Base-by-base conservation (phyloP, 2,113 vertebrate species). In the Percina caprodes region DNA sequence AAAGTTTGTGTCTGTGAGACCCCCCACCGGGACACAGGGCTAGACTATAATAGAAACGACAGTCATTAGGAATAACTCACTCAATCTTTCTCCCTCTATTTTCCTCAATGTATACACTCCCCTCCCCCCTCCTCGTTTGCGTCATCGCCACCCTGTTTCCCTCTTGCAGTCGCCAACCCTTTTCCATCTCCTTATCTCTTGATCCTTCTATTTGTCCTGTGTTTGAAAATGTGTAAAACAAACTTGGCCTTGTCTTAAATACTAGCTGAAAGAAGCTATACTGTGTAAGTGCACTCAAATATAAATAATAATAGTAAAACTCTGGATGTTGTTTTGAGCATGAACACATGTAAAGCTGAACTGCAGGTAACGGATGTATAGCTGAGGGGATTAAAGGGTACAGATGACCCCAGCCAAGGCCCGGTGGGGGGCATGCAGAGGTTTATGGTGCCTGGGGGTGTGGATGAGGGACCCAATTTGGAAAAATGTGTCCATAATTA, bases 61-160 rank as follows among this genome's bases (percentile, higher is more conserved):
- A 35, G 77, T 69, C 84, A 86, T 89, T 87, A 83, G 74, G 79
- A 91, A 89, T 84, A 88, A 88, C 85, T 86, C 82, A 67, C 67
- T 80, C 66, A 65, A 73, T 76, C 83, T 77, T 77, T 86, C 80
- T 79, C 78, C 62, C 73, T 59, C 63, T 63, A 51, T 73, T 83
- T 79, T 61, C 67, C 68, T 45, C 77, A 75, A 78, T 69, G 21
- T 48, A 60, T 48, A 52, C 74, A 35, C 19, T 55, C 60, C 55
- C 58, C 58, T 26, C 56, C 74, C 54, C 69, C 80, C 69, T 4
- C 52, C 11, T 69, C n/a, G 9, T 45, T 83, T 63, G 65, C 63
- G 69, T 82, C 80, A 59, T 58, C 42, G 24, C 23, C 2, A 19
- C 21, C 42, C 78, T 46, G 51, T 63, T 79, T 68, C 56, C 73